Evolutionary conservation across 2,888 invertebrate species (phyloP).

Genomic region (Nemotelus pantherinus): DNA sequence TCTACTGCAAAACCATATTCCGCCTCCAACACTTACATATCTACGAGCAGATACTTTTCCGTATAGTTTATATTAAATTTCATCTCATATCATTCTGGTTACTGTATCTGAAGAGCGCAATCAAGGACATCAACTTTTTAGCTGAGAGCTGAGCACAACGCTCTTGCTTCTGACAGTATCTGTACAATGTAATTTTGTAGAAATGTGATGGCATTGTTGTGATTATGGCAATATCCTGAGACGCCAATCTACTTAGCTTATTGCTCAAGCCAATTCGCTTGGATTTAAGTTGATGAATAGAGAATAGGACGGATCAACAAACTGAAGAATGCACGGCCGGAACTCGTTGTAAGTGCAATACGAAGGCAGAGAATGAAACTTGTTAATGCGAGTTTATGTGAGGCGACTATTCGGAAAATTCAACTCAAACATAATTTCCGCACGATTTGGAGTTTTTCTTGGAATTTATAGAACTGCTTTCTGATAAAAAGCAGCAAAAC

Average conservation of each 20-base stretch:
- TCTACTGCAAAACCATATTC: neutral
- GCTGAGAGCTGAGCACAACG: slow-evolving; percentile 11
- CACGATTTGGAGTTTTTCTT: neutral
- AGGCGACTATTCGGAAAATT: slow-evolving; percentile 30
- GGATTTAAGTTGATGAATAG: neutral
- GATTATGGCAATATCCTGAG: slow-evolving; percentile 39
- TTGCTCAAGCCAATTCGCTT: slow-evolving; percentile 31
- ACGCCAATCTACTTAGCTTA: slow-evolving; percentile 42
- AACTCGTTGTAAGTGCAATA: neutral
- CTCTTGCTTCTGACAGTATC: slow-evolving; percentile 37
- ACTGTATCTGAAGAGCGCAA: slow-evolving; percentile 7
- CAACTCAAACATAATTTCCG: slow-evolving; percentile 13
- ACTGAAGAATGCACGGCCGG: neutral
- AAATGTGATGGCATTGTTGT: slow-evolving; percentile 39
- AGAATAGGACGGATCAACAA: neutral
- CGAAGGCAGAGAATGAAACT: slow-evolving; percentile 29
- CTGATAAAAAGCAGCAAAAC: neutral
- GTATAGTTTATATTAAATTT: neutral
- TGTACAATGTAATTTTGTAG: slow-evolving; percentile 42
- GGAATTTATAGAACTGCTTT: neutral
- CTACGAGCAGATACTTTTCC: no score
- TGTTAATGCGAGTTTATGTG: slow-evolving; percentile 24
- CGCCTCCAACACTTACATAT: neutral
- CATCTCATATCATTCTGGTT: neutral
- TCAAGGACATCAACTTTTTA: slow-evolving; percentile 39